phyloP scores from a whole-genome alignment of 1,140 invertebrate species.

The Lepeophtheirus salmonis region DNA sequence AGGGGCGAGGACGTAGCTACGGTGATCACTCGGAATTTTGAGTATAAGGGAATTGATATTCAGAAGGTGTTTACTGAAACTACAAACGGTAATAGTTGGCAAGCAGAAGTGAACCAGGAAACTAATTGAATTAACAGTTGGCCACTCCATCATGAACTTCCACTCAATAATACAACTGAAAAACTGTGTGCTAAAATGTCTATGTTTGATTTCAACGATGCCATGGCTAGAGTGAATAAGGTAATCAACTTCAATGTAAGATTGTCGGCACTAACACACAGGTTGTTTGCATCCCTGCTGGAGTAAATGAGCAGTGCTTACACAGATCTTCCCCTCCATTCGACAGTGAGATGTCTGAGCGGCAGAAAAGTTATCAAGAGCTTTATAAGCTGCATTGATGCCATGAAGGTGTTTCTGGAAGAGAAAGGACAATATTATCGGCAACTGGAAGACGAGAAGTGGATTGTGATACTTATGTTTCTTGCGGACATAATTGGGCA shows the following conservation, averaged over 20 bases:
- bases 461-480: slow-evolving; percentile 16
- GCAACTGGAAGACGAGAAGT: slow-evolving; percentile 1
- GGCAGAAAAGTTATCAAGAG: slow-evolving; percentile 14
- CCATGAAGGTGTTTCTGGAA: slow-evolving; percentile 6
- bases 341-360: slow-evolving; percentile 5
- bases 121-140: not conserved
- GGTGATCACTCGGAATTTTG: not conserved
- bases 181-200: not conserved
- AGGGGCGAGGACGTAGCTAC: not conserved
- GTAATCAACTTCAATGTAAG: not conserved
- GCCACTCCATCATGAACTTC: not conserved
- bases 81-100: not conserved
- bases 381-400: slow-evolving; percentile 15
- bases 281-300: slow-evolving; percentile 25
- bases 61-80: not conserved
- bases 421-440: slow-evolving; percentile 4
- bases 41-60: not conserved
- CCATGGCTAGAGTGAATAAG: not conserved
- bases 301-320: slow-evolving; percentile 5
- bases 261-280: slow-evolving; percentile 24
- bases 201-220: not conserved
- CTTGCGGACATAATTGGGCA: slow-evolving; percentile 15
- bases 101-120: not conserved
- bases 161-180: not conserved
- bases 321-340: slow-evolving; percentile 8